Base-by-base conservation (phyloP, 2,113 vertebrate species). In the Tyrannus savana region DNA sequence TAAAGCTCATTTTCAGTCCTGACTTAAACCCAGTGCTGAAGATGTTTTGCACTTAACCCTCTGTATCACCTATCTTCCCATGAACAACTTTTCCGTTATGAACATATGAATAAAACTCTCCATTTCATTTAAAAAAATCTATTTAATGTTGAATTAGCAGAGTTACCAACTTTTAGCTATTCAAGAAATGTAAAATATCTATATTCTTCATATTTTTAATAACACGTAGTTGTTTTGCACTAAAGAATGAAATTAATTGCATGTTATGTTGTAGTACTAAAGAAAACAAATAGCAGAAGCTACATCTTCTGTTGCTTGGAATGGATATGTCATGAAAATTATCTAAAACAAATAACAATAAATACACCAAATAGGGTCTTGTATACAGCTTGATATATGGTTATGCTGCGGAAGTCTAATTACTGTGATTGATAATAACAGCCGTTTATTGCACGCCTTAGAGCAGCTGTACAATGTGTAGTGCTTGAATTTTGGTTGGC, bases 1-100 rank as follows among this genome's bases (percentile, higher is more conserved):
- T 90, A 94, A 95, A 95, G 62, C 84, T 91, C 59, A 84, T 90
- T 93, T 97, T 92, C 81, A 84, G 72, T 87, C 86, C 59, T 77
- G 75, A 56, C 53, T 93, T 92, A 75, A 87, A 80, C 47, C 92
- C 49, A 19, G 35, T 78, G 66, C 56, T 0, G 7, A 84, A 93
- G 44, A 84, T 21, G 22, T 93, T 83, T 87, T 87, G 47, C 59
- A 55, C 47, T 92, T 87, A 71, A 91, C 89, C 37, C 39, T 84
- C 53, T 79, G 24, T 35, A 5, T 41, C 27, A 52, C 46, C 22
- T 22, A 3, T 35, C 68, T 72, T 94, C 53, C 64, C 53, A 67
- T 46, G 39, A 92, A 41, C 62, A 76, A 35, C 30, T 88, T 87
- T 84, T 75, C 30, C 3, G 2, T 55, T 53, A 64, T 44, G 52